Conservation (phyloP, 2,113 vertebrate genomes). For the Pardalotus punctatus region DNA sequence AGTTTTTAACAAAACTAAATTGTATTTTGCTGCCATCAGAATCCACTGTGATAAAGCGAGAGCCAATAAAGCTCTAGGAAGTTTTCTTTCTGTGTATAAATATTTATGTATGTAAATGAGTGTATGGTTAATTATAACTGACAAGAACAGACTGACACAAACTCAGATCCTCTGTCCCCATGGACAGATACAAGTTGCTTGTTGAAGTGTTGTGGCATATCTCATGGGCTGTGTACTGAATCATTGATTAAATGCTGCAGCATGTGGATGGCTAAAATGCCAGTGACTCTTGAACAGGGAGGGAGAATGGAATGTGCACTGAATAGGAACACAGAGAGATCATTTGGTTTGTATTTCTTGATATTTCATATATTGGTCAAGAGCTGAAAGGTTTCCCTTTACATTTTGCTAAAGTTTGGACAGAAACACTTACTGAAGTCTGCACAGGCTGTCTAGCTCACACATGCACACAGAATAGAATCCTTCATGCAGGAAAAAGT, state of each 20-base stretch:
- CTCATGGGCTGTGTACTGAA: constrained; percentile 73
- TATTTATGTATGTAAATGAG: constrained; percentile 76
- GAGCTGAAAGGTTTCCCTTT: not conserved
- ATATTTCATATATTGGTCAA: not conserved
- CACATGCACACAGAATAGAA: not conserved
- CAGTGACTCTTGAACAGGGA: constrained; percentile 44
- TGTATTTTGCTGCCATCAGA: constrained; percentile 56
- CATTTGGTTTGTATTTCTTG: not conserved
- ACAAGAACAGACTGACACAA: constrained; percentile 72
- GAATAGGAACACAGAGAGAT: constrained; percentile 48
- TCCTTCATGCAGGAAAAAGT: not conserved
- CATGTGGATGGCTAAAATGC: constrained; percentile 67
- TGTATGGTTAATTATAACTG: constrained; percentile 71
- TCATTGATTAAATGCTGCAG: constrained; percentile 75
- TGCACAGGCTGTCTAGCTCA: not conserved
- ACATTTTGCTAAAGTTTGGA: constrained; percentile 8
- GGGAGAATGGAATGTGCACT: constrained; percentile 6
- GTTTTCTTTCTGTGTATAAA: constrained; percentile 72
- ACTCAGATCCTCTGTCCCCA: constrained; percentile 72
- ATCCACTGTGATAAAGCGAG: constrained; percentile 37
- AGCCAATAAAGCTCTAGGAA: constrained; percentile 60
- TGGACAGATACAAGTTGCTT: constrained; percentile 67
- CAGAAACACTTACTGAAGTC: not conserved
- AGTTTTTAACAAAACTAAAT: constrained; percentile 56
- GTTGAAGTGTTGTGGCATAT: constrained; percentile 69